Base-by-base conservation (phyloP, 2,113 vertebrate species). In the Chaetodon auriga region DNA sequence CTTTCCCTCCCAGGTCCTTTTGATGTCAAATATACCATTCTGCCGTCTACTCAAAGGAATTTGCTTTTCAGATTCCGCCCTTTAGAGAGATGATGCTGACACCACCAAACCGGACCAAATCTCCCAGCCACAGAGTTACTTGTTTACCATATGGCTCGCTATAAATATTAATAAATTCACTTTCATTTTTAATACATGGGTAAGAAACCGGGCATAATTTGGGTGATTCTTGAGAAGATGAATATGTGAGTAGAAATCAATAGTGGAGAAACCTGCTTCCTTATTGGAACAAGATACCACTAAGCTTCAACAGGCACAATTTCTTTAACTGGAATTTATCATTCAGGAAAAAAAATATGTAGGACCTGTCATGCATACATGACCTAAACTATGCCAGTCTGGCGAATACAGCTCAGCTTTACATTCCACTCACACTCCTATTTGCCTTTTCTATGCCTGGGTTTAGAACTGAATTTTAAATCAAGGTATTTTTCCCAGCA, bases 381-480 rank as follows among this genome's bases (percentile, higher is more conserved):
- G 88, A 87, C 87, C 69, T 65, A 86, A 86, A 82, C 77, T 85
- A 75, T 88, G 77, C 43, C 84, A 90, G 65, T 70, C 75, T 82
- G 69, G n/a, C 57, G 77, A 62, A 85, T 84, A 58, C 74, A 71
- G 68, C 78, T 78, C 80, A 91, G 84, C 85, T 94, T 93, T 87
- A 86, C 88, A 95, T 95, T 94, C 93, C 49, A 60, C 88, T 91
- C 89, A 84, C 90, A 80, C 57, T 83, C 41, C 64, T 87, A 91
- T 93, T 92, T 93, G 89, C 86, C 73, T 91, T 90, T 89, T 90
- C 87, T 72, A 81, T 91, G 87, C 68, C 89, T 90, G 87, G 84
- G 88, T 94, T 92, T 94, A 90, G 90, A 91, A 89, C 88, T 91
- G 92, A 93, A 95, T 95, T 95, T 95, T 92, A 94, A 95, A 96